phyloP scores from a whole-genome alignment of 2,888 invertebrate species.

The Apamea sordens region DNA sequence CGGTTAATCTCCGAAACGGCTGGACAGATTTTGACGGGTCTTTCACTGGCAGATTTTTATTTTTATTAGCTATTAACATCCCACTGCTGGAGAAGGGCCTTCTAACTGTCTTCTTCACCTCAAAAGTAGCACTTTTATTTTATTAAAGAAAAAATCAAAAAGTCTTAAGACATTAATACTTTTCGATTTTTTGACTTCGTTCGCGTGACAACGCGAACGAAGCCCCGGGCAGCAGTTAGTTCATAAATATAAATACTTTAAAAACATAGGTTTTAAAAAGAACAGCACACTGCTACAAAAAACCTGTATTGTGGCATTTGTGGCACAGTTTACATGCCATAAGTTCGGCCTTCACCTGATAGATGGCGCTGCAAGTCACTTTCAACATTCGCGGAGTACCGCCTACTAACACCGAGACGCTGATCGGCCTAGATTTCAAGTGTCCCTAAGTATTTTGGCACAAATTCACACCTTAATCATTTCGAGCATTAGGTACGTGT shows the following conservation, averaged over 20 bases:
- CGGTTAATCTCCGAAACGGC: neutral
- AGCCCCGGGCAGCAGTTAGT: no score
- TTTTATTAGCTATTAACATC: no score
- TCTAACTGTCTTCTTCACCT: no score
- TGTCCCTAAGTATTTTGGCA: neutral
- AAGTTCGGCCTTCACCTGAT: conserved; percentile 13
- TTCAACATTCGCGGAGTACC: neutral
- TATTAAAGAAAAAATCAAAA: no score
- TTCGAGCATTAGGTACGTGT: neutral
- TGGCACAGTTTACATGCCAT: neutral
- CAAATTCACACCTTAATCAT: neutral
- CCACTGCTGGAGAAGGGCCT: no score
- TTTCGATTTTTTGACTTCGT: no score
- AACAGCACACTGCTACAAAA: neutral
- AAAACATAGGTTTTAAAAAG: neutral
- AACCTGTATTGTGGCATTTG: neutral
- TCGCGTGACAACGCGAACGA: no score
- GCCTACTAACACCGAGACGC: neutral
- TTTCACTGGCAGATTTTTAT: neutral
- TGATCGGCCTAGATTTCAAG: neutral
- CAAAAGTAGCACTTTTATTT: no score
- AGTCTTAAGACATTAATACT: no score
- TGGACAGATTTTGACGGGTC: neutral
- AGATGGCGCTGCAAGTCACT: conserved; percentile 47
- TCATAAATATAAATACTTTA: neutral